Conservation (phyloP, 2,113 vertebrate genomes). For the Oryctolagus cuniculus region DNA sequence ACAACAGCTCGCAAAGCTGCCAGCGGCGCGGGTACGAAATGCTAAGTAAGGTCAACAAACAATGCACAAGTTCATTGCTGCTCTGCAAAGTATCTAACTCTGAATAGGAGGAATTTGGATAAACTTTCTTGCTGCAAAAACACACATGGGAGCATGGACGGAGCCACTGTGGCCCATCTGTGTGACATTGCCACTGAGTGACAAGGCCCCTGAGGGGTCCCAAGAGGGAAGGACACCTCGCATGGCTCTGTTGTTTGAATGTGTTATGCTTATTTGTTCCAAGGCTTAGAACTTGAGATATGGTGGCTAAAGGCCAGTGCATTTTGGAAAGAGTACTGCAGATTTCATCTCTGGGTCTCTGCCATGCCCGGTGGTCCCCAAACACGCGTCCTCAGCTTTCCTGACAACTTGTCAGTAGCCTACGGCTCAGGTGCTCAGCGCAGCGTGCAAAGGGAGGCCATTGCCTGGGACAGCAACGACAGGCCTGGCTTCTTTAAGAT, state of each 20-base stretch:
- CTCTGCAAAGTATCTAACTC: constrained; percentile 54
- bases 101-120: constrained; percentile 27
- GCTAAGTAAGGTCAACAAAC: constrained; percentile 62
- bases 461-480: not conserved
- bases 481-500: not conserved
- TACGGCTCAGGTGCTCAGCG: not conserved
- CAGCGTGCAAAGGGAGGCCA: not conserved
- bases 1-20: constrained; percentile 54
- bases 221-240: not conserved
- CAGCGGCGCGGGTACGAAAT: constrained; percentile 50
- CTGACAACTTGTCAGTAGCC: not conserved
- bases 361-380: not conserved
- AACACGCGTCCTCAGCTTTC: not conserved
- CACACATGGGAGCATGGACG: not conserved
- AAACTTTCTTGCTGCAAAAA: not conserved
- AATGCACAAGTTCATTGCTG: constrained; percentile 31
- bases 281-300: not conserved
- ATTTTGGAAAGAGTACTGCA: constrained; percentile 43
- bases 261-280: constrained; percentile 32
- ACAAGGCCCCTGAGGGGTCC: not conserved
- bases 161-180: not conserved
- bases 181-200: too few species aligned
- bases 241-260: not conserved
- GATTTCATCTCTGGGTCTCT: not conserved
- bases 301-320: not conserved